phyloP scores from a whole-genome alignment of 2,113 vertebrate species.

The Octodon degus region DNA sequence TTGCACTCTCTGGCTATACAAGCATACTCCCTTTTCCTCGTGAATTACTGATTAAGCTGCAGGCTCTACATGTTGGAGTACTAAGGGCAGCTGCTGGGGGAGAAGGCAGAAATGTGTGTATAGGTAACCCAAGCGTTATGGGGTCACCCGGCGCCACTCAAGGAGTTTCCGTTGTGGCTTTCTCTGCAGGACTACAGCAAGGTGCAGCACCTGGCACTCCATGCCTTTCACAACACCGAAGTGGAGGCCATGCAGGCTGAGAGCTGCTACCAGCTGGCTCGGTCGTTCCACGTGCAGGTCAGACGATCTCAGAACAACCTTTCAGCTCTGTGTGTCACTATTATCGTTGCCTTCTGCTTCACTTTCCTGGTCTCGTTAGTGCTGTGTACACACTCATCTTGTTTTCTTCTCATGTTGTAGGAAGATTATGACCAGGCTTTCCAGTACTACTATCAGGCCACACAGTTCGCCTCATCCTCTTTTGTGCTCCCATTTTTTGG shows the following conservation, averaged over 20 bases:
- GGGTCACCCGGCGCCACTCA: no score
- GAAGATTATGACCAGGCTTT: constrained; percentile 99
- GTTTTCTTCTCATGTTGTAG: constrained; percentile 83
- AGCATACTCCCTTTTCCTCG: neutral
- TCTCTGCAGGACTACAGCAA: constrained; percentile 96
- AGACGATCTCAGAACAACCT: neutral
- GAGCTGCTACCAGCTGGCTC: constrained; percentile 98
- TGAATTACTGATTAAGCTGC: constrained; percentile 32
- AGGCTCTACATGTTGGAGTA: neutral
- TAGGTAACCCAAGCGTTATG: constrained; percentile 27
- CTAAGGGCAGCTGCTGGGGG: neutral
- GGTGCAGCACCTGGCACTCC: constrained; percentile 98
- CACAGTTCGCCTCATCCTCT: constrained; percentile 98
- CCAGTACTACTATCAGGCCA: constrained; percentile 99
- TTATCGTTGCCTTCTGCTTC: neutral
- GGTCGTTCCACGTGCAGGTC: constrained; percentile 99
- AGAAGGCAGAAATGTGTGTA: constrained; percentile 24
- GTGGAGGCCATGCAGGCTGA: constrained; percentile 99
- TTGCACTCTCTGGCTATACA: neutral
- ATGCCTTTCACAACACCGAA: constrained; percentile 99
- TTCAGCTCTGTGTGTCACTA: neutral
- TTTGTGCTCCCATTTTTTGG: constrained; percentile 99
- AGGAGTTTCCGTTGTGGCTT: no score
- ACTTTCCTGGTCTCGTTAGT: neutral
- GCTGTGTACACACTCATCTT: neutral